Percentiles rank a stretch among this genome's conserved stretches.
phyloP scores from a whole-genome alignment of 2,888 invertebrate genomes.

The Bedellia somnulentella region DNA sequence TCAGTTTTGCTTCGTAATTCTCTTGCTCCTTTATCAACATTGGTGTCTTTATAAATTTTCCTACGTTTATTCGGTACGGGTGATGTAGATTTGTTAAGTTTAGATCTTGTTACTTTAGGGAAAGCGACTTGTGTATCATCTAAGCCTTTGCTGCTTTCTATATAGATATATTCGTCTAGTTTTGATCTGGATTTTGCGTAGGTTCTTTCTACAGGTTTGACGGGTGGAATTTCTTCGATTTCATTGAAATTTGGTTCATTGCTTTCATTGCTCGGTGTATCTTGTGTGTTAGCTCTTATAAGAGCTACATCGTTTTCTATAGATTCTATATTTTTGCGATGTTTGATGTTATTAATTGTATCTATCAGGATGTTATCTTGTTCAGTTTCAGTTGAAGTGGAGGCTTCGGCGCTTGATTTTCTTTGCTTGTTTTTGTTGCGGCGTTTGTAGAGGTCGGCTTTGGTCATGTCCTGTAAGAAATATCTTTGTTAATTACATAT shows the following conservation, averaged over 20 bases:
- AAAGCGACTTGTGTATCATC: slow-evolving; percentile 38
- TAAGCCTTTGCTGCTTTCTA: slow-evolving; percentile 37
- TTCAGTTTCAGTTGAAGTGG: slow-evolving; percentile 15
- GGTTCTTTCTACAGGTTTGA: slow-evolving; percentile 45
- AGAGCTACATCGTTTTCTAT: slow-evolving; percentile 45
- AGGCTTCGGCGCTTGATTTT: slow-evolving; percentile 25
- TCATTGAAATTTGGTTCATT: slow-evolving; percentile 24
- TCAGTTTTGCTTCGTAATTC: slow-evolving; percentile 18
- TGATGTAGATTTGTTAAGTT: slow-evolving; percentile 23
- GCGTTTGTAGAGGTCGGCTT: slow-evolving; percentile 49
- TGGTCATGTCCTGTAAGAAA: slow-evolving; percentile 44
- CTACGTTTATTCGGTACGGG: slow-evolving; percentile 40
- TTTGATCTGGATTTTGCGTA: slow-evolving; percentile 41
- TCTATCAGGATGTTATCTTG: slow-evolving; percentile 21
- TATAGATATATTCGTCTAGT: slow-evolving; percentile 43
- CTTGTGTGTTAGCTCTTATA: slow-evolving; percentile 36
- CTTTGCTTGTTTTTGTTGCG: slow-evolving; percentile 42
- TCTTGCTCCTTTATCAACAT: slow-evolving; percentile 15
- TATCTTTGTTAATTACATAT: neutral
- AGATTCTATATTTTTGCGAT: slow-evolving; percentile 34
- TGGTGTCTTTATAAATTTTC: slow-evolving; percentile 25
- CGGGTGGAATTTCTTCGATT: slow-evolving; percentile 30
- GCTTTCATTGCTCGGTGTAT: slow-evolving; percentile 27
- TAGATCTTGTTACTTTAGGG: slow-evolving; percentile 26
- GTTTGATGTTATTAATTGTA: slow-evolving; percentile 32